Evolutionary conservation across 1,140 invertebrate genomes (phyloP), one percentile per base, ranked within the genome.

Genomic region (Euglossa dilemma): DNA sequence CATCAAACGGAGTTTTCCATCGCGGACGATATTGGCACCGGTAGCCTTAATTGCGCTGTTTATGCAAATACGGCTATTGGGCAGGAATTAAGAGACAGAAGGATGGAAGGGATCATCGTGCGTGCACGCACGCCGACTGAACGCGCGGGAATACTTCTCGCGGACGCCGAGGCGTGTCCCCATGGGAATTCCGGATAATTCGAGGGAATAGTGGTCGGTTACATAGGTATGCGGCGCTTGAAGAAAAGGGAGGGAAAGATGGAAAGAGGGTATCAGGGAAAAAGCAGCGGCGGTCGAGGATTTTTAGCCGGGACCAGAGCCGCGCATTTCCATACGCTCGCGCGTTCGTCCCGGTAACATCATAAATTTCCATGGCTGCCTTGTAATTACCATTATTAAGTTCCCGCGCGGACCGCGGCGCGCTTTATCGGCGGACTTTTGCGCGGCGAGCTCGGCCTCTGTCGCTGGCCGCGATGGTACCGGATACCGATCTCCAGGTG

Each of bases 381-480:
- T 88, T 88, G 84, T 89, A 89, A 89, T 89, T 88, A 86, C 79
- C 87, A 79, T 89, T 85, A 88, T 88, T 88, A 89, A 89, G 87
- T 88, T 88, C 82, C 87, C 79, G 72, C 50, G 25, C 59, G 83
- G 43, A 63, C 52, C 82, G 82, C 87, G 84, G 79, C 77, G 76
- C 84, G 77, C 80, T 89, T 89, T 85, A 88, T 89, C 87, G 83
- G 73, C 70, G 67, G 66, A 85, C 73, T 71, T 87, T 70, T 61
- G 64, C 79, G 64, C 45, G 45, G 50, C 45, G 43, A 75, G 83
- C 63, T 67, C 43, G 72, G 72, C 56, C 63, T 28, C 80, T 83
- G 80, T 83, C 80, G 64, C 20, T 61, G 59, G 18, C 57, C 69
- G 28, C 81, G 80, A 85, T 69, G 80, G 61, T 75, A 72, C 72